Percentiles rank a stretch among this genome's conserved stretches.
phyloP scores from a whole-genome alignment of 2,888 invertebrate genomes.

The Anarsia innoxiella region DNA sequence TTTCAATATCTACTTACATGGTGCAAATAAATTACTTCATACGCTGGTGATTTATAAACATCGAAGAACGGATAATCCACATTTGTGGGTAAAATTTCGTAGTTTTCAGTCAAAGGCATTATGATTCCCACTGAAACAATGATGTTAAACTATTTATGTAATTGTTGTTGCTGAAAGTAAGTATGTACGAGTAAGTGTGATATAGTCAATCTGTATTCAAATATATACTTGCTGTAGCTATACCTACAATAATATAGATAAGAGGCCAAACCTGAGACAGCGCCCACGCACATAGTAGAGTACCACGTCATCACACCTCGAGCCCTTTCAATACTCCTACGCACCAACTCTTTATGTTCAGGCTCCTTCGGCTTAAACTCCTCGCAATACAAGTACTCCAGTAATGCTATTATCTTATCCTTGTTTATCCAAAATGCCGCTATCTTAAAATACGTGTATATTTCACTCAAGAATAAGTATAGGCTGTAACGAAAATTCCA shows the following conservation, averaged over 20 bases:
- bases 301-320: constrained; percentile 64
- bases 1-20: constrained; percentile 53
- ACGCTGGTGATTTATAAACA: constrained; percentile 52
- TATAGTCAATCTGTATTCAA: too few species aligned
- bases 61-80: constrained; percentile 62
- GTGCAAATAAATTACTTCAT: constrained; percentile 52
- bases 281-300: constrained; percentile 61
- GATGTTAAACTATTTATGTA: too few species aligned
- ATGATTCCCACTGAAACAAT: constrained; percentile 63
- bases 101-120: constrained; percentile 62
- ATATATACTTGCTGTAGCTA: too few species aligned
- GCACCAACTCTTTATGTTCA: constrained; percentile 54
- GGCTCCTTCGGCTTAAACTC: constrained; percentile 57
- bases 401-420: constrained; percentile 48
- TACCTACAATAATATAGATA: too few species aligned
- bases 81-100: constrained; percentile 63
- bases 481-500: too few species aligned
- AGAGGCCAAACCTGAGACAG: constrained; percentile 67
- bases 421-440: constrained; percentile 63
- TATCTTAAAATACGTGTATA: constrained; percentile 68
- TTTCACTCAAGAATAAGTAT: constrained; percentile 67
- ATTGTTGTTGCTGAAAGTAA: too few species aligned
- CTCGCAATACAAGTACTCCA: constrained; percentile 50
- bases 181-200: too few species aligned
- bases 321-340: constrained; percentile 51